Conservation (phyloP, 2,113 vertebrate species). For the Sylvietta virens region DNA sequence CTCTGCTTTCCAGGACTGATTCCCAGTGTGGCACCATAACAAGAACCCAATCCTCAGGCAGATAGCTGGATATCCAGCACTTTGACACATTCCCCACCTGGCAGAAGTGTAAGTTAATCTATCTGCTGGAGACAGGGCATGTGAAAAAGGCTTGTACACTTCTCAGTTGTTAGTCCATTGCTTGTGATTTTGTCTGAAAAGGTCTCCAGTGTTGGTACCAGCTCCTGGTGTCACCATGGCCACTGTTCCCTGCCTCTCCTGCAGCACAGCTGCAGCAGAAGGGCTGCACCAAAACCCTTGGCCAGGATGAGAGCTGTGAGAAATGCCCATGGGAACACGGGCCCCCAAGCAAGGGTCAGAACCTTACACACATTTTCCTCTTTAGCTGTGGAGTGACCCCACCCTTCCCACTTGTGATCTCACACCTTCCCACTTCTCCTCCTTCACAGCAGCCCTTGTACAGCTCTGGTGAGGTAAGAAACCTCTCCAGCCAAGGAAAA, state of each 20-base stretch:
- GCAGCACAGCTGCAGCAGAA: background rate
- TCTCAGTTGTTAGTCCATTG: background rate
- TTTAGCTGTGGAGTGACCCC: background rate
- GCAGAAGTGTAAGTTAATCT: background rate
- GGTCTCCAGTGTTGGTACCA: background rate
- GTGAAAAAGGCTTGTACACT: background rate
- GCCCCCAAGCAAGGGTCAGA: background rate
- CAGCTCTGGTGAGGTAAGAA: background rate
- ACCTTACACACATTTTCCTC: background rate
- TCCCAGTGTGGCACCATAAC: background rate
- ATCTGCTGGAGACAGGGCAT: background rate
- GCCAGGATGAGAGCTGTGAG: background rate
- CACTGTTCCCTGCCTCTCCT: background rate
- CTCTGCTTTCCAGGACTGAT: background rate
- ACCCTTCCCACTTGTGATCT: background rate
- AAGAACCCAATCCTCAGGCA: background rate
- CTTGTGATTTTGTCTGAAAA: background rate
- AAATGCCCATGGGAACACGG: background rate
- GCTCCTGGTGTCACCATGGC: rapidly evolving
- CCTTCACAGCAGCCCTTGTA: background rate
- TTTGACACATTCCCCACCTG: background rate
- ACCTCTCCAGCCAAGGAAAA: background rate
- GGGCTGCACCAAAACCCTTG: background rate
- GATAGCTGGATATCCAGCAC: background rate
- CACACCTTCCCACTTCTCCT: background rate